Conservation (phyloP, 30 jellyfish, hydroid and myxozoan genomes). For the Cassiopea andromeda region DNA sequence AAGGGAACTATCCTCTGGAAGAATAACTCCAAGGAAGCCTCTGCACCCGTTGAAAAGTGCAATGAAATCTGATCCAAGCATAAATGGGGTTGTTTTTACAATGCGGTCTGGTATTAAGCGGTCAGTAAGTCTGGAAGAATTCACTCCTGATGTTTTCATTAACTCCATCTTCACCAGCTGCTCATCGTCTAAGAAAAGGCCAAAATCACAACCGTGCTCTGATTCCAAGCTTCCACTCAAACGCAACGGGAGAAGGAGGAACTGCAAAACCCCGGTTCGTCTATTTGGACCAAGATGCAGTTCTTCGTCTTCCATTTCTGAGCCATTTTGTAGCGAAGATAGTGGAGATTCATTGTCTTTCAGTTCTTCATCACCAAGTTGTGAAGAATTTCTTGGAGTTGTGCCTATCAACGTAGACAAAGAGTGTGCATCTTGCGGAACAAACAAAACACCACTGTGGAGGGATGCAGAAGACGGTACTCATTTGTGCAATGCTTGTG, state of each 20-base stretch:
- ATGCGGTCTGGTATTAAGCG: constrained; percentile 73
- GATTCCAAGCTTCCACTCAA: constrained; percentile 56
- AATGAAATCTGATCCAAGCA: constrained; percentile 68
- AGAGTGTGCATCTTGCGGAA: constrained; percentile 86
- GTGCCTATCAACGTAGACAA: constrained; percentile 81
- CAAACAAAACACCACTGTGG: constrained; percentile 91
- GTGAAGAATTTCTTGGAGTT: constrained; percentile 61
- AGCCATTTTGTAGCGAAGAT: constrained; percentile 60
- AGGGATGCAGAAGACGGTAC: constrained; percentile 97
- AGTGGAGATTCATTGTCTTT: constrained; percentile 50
- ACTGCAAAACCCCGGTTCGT: constrained; percentile 78
- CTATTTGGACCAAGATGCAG: constrained; percentile 43
- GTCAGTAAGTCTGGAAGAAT: constrained; percentile 62
- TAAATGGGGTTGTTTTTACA: constrained; percentile 74
- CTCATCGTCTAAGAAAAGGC: constrained; percentile 57
- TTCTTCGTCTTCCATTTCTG: constrained; percentile 51
- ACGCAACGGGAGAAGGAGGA: constrained; percentile 63
- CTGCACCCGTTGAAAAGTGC: constrained; percentile 82
- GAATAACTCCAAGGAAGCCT: constrained; percentile 83
- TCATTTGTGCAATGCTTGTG: constrained; percentile 96
- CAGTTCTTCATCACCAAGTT: constrained; percentile 62
- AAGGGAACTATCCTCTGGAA: constrained; percentile 41
- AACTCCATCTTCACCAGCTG: constrained; percentile 53
- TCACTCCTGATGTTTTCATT: constrained; percentile 70
- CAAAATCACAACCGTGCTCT: constrained; percentile 71